phyloP scores from a whole-genome alignment of 2,888 invertebrate species.

The Camponotus fellah region DNA sequence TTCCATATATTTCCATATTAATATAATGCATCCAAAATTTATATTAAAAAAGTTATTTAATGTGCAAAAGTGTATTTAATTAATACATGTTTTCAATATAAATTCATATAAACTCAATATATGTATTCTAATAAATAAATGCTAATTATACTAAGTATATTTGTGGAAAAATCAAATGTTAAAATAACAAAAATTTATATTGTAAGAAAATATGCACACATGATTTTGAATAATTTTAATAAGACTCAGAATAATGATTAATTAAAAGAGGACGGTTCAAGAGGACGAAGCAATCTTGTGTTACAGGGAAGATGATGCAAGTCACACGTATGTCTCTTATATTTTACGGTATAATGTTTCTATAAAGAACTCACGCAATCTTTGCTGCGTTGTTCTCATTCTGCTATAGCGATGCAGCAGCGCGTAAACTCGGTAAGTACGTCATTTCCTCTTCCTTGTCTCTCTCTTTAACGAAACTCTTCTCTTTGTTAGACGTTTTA shows the following conservation, averaged over 20 bases:
- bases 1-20: neutral
- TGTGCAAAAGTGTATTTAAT: neutral
- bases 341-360: conserved; percentile 30
- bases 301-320: neutral
- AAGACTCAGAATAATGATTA: conserved; percentile 23
- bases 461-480: neutral
- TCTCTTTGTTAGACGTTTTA: conserved; percentile 3
- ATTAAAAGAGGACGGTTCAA: conserved; percentile 34
- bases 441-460: conserved; percentile 1
- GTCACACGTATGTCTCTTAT: neutral
- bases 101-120: neutral
- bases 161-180: too few species aligned
- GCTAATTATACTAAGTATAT: neutral
- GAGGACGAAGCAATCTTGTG: conserved; percentile 45
- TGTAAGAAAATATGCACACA: neutral
- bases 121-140: neutral
- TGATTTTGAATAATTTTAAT: neutral
- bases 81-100: neutral
- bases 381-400: neutral
- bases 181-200: neutral
- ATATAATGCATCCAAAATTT: too few species aligned
- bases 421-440: neutral
- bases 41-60: neutral
- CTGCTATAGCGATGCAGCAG: neutral
- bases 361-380: conserved; percentile 12